Evolutionary conservation across 2,888 invertebrate species (phyloP), one percentile per base, ranked within the genome.

Genomic region (Encarsia formosa): DNA sequence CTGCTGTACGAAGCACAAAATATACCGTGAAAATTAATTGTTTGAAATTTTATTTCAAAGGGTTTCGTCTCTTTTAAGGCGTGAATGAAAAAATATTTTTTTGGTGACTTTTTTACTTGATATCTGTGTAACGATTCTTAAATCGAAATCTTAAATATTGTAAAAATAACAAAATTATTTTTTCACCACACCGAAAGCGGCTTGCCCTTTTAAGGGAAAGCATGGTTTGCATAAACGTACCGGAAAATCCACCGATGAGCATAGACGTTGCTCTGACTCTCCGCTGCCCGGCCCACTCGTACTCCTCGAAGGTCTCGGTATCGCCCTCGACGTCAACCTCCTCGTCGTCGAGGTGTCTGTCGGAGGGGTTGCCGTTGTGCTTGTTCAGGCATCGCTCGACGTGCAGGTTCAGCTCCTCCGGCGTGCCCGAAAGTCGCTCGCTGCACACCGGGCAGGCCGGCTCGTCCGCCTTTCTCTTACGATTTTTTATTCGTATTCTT

Each of bases 231-330:
- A n/a, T n/a, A n/a, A 31, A 42, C 64, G 64, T 48, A 77, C 79
- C 79, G n/a, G 81, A 77, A 61, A 83, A 81, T 37, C 84, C 82
- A 20, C 85, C 85, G 58, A 81, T 79, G 42, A 88, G 79, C 58
- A 91, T 75, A 4, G 86, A 85, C 0, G 86, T 80, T 0, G 85
- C 87, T 4, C 87, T 78, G 47, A 90, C 83, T 51, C 94, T 76
- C 66, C 88, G 87, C 71, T 93, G 88, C 0, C 92, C 92, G 23
- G 92, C 91, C 94, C 94, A 94, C 68, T 89, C 88, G 73, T 94
- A 95, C 68, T 92, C 92, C 61, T 92, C 88, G 68, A 79, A 86
- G 42, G 76, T 79, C 54, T 79, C 80, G 18, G 75, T 74, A 54
- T 77, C 74, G 32, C 85, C 86, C 77, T 88, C 88, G 1, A 88